Evolutionary conservation across 2,797 vertebrate genomes (phyloP).

Genomic region (Oryzias dopingdopingensis): DNA sequence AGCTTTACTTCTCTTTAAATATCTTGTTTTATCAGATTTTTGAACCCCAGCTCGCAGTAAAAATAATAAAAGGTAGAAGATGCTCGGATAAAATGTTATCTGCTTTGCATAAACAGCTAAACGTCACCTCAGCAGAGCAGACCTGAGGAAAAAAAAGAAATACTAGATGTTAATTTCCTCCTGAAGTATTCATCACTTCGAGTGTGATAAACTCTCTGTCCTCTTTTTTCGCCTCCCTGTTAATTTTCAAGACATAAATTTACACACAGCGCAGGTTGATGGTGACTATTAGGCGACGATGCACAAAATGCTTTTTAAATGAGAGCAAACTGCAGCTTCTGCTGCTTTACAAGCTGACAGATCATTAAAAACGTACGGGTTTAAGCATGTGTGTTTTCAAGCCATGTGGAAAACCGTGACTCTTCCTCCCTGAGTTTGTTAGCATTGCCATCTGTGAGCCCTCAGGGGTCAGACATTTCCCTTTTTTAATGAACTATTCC

Average conservation of each 20-base stretch:
- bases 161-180: too few species aligned
- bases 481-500: conserved; percentile 11
- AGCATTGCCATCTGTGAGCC: conserved; percentile 30
- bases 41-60: too few species aligned
- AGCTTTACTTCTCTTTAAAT: too few species aligned
- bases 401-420: conserved; percentile 21
- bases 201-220: too few species aligned
- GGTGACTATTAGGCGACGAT: conserved; percentile 1
- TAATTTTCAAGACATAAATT: not conserved
- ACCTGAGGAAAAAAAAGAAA: too few species aligned
- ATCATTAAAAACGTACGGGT: conserved; percentile 22
- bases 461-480: not conserved
- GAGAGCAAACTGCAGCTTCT: conserved; percentile 19
- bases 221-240: not conserved
- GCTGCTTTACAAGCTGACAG: conserved; percentile 29
- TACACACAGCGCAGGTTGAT: not conserved
- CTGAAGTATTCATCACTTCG: too few species aligned
- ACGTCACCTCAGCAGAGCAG: too few species aligned
- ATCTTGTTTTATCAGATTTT: too few species aligned
- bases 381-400: conserved; percentile 4
- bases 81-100: too few species aligned
- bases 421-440: conserved; percentile 12
- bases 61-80: too few species aligned
- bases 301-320: conserved; percentile 8
- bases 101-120: too few species aligned